A percentile compares a stretch with the other conserved stretches of the same genome.
These are phyloP conservation scores for Ceratitis capitata DNA, from an alignment of 1,140 invertebrate genomes.

Conservation along the genomic window DNA sequence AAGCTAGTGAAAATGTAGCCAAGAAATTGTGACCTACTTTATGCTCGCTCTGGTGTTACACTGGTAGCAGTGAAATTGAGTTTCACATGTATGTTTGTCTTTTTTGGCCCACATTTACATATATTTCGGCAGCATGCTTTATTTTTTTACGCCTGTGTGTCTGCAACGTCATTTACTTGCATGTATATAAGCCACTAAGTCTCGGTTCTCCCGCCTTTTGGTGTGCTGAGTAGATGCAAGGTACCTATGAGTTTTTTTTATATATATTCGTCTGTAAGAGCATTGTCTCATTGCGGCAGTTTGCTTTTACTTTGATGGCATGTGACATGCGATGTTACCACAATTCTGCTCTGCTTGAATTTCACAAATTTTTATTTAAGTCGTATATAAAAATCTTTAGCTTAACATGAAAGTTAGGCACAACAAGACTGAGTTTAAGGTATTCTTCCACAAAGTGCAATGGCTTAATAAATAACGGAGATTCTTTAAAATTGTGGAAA, in stretches of 20 bases:
- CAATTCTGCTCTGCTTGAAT: neutral
- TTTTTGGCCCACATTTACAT: too few species aligned
- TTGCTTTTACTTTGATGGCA: neutral
- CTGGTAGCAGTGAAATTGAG: neutral
- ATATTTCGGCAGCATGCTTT: too few species aligned
- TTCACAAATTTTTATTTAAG: neutral
- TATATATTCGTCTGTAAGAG: neutral
- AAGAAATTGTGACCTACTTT: constrained; percentile 17
- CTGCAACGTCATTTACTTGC: neutral
- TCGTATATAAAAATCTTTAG: neutral
- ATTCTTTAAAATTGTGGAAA: too few species aligned
- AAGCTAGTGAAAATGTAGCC: neutral
- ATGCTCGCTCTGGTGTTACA: neutral
- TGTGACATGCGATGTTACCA: neutral
- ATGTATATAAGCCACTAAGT: neutral
- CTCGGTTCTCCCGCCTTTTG: neutral
- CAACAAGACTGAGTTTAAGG: too few species aligned
- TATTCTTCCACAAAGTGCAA: too few species aligned
- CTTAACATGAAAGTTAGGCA: neutral
- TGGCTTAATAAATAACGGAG: too few species aligned
- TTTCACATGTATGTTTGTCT: too few species aligned
- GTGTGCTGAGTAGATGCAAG: neutral
- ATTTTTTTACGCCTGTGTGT: neutral
- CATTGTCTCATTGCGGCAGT: neutral
- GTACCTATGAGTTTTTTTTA: too few species aligned